Evolutionary conservation across 1,140 invertebrate genomes (phyloP), one percentile per base, ranked within the genome.

Genomic region (Pseudachorutes palmiensis): DNA sequence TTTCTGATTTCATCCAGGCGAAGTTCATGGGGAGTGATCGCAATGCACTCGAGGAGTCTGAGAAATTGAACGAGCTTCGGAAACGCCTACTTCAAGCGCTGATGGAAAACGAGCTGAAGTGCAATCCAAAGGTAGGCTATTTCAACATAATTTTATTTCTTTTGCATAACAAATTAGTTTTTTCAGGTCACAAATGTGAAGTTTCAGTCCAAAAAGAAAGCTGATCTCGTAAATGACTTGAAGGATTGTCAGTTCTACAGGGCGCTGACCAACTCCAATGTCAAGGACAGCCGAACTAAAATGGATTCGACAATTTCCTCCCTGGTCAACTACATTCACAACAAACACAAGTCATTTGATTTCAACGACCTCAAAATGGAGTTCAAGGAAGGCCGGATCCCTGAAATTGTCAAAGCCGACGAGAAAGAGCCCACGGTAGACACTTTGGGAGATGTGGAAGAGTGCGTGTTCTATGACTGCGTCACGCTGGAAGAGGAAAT

Each of bases 291-390:
- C 1, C 1, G 66, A 16, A 3, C 14, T 2, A 31, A 33, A 33
- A 30, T 67, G 2, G 66, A 67, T 30, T 22, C 9, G 9, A 19
- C 3, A n/a, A 67, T 67, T 62, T 67, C 66, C 5, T 62, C 66
- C n/a, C 66, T 67, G 3, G 31, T 67, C 60, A 67, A 67, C 57
- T 67, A 67, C 60, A 67, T 67, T 62, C 66, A 67, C 60, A 67
- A 67, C 26, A 55, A 67, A 26, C 9, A 67, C 66, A 67, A 67
- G 60, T 51, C 41, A 2, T 63, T n/a, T 22, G 22, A 49, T 9
- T 67, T 67, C 31, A 32, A 62, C 1, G 1, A 2, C 9, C 45
- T 67, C 9, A 63, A 62, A 29, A 28, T 67, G 30, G 66, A 67
- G 1, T 55, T 48, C 33, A 67, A 62, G 28, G 41, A 62, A 30